Percentiles rank a stretch among this genome's conserved stretches.
Conservation (phyloP, 2,113 vertebrate species). For the Vulpes vulpes region DNA sequence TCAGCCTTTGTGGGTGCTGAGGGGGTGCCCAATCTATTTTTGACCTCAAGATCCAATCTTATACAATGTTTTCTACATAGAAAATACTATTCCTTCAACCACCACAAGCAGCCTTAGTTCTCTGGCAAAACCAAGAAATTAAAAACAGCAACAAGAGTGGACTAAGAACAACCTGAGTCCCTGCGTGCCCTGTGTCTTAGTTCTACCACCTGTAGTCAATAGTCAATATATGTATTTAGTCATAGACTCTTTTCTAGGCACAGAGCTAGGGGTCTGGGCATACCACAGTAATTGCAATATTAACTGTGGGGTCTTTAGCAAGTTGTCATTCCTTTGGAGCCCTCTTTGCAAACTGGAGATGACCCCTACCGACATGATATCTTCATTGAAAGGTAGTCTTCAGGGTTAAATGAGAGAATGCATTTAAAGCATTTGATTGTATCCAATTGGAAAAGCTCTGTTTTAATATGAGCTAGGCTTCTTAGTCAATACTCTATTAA, state of each 20-base stretch:
- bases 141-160: not conserved
- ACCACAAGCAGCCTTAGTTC: not conserved
- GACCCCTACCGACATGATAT: not conserved
- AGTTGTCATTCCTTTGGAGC: not conserved
- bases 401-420: not conserved
- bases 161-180: not conserved
- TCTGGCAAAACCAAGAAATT: not conserved
- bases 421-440: not conserved
- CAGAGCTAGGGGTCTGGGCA: not conserved
- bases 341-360: not conserved
- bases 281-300: not conserved
- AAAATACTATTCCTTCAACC: not conserved
- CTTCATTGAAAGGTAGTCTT: not conserved
- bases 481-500: not conserved
- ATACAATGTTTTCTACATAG: not conserved
- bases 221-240: not conserved
- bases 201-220: not conserved
- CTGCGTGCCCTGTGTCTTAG: fast-evolving
- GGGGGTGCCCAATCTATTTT: not conserved
- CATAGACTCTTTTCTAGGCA: not conserved
- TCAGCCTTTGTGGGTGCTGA: fast-evolving
- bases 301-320: not conserved
- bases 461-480: not conserved
- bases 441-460: not conserved
- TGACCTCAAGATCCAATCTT: not conserved